Evolutionary conservation across 2,113 vertebrate genomes (phyloP), one percentile per base, ranked within the genome.

Genomic region (Myotis davidii): DNA sequence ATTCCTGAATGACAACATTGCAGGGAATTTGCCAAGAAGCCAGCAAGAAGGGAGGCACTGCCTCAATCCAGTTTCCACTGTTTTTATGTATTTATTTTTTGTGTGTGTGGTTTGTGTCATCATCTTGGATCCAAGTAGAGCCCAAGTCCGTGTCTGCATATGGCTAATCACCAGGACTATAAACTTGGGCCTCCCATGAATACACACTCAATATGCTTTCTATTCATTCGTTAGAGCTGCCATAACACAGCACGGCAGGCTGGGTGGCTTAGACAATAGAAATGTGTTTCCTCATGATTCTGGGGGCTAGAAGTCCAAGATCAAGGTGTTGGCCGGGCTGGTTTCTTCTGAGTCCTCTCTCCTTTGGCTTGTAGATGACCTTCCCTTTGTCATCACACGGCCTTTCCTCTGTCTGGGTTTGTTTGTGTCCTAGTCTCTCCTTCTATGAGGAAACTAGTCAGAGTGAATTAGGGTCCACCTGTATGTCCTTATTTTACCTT

Each of bases 171-270:
- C 79, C 20, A 18, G 37, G n/a, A 39, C 37, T 4, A 1, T 7
- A 20, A 45, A n/a, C 17, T 1, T 5, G 56, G 48, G n/a, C 20
- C 18, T 56, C 17, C 14, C 21, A 0, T 0, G 32, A 5, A 29
- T 8, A 42, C 9, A 14, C 0, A 25, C 9, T 9, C 90, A 32
- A 12, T 2, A 3, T 21, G 39, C 14, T 17, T 70, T 42, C 17
- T 29, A 32, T 10, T 5, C 1, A 3, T 78, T 9, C 21, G 29
- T 39, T 21, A 2, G 48, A 7, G 42, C 27, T 9, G 37, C 56
- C 25, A 1, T 10, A 37, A 27, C 74, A 8, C n/a, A 39, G n/a
- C 3, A 16, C 17, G 8, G 5, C 21, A 2, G 32, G 12, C 34
- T 14, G 17, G 12, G 32, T 4, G 5, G 9, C 39, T 85, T 59